Percentiles rank a stretch among this genome's conserved stretches.
Evolutionary conservation across 2,113 vertebrate species (phyloP).

Genomic region (Myiozetetes cayanensis): DNA sequence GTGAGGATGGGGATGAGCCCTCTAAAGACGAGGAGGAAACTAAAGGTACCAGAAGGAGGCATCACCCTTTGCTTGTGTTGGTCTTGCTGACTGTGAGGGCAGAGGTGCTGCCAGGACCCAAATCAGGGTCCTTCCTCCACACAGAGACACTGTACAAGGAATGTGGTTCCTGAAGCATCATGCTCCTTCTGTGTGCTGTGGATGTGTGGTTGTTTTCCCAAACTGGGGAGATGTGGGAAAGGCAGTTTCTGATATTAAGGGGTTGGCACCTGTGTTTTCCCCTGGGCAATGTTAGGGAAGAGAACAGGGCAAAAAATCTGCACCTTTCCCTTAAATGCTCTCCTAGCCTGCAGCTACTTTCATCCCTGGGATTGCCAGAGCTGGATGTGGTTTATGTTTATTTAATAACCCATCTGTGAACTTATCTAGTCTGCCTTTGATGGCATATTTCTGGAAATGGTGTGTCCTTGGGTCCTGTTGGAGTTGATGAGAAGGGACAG

Average conservation of each 20-base stretch:
- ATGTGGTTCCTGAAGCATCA: background rate
- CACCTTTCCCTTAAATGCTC: background rate
- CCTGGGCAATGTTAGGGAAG: background rate
- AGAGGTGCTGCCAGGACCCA: accelerated
- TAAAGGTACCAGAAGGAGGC: slow-evolving; percentile 44
- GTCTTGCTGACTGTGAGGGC: background rate
- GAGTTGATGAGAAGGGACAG: background rate
- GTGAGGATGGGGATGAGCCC: slow-evolving; percentile 13
- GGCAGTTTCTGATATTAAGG: background rate
- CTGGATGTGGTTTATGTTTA: background rate
- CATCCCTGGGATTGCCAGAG: background rate
- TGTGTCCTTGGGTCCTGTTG: background rate
- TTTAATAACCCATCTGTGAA: background rate
- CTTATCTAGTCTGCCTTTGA: background rate
- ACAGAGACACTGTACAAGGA: background rate
- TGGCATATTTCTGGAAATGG: accelerated
- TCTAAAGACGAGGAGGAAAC: background rate
- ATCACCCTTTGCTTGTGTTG: background rate
- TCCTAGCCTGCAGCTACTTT: background rate
- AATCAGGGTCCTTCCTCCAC: background rate
- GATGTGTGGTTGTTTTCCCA: background rate
- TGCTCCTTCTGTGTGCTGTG: background rate
- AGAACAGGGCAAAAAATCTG: background rate
- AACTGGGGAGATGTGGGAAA: background rate
- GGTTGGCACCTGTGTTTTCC: background rate